Base-by-base conservation (phyloP, 2,113 vertebrate species). In the Protobothrops mucrosquamatus region DNA sequence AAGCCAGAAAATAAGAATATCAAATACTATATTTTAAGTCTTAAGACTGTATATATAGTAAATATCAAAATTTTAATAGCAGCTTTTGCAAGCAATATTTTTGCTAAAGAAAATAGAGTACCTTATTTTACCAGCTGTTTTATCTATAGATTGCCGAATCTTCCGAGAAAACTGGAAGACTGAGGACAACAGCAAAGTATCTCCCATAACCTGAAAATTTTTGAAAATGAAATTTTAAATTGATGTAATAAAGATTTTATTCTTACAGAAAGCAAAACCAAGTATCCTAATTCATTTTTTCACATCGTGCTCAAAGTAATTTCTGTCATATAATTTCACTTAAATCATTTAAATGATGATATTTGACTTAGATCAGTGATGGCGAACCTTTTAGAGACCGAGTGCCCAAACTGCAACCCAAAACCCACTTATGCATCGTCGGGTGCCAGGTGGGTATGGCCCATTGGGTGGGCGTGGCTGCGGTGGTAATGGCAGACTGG, bases 81-180 rank as follows among this genome's bases (percentile, higher is more conserved):
- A 52, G 6, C 54, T 90, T 39, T 59, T 92, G 46, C 2, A 20
- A 52, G n/a, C 87, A 51, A 10, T 14, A 89, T 24, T 0, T 29
- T 89, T 87, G 59, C 93, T 64, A 85, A 95, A 55, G 4, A 88
- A 87, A 51, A 92, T 89, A 94, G 88, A 93, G 89, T 95, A 99
- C 99, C 99, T 98, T 97, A 99, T 99, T 97, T 99, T 99, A 87
- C 98, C 98, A 91, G 99, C 99, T 39, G 99, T 99, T 98, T 99
- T 99, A 96, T 99, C 99, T 69, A 99, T 98, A 34, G 98, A 98
- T 95, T 99, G 98, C 95, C 99, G 98, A 96, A 99, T 99, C 97
- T 99, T 99, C 94, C 97, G 98, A 94, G 99, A 99, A 96, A 99
- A 98, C 89, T 99, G 99, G 95, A 99, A 99, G 91, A 99, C 99